These are phyloP conservation scores for Halisarca cf. caerulea DNA, from an alignment of 37 sponge, comb jelly and placozoan genomes.

Conservation along the genomic window DNA sequence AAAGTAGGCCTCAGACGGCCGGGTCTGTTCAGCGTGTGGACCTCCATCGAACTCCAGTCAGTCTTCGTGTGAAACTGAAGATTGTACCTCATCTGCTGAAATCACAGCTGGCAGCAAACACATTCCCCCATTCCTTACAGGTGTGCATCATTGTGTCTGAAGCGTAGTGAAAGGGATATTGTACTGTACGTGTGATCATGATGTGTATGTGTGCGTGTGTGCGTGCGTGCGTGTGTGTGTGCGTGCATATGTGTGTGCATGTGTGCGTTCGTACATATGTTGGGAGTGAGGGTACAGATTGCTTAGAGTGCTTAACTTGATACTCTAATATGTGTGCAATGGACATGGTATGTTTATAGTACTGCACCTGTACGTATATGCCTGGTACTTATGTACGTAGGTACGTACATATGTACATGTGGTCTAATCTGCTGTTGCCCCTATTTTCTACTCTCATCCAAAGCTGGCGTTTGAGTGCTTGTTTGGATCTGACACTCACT, in stretches of 20 bases:
- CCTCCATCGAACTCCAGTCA: slow-evolving; percentile 34
- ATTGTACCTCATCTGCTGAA: slow-evolving; percentile 44
- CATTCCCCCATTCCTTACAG: slow-evolving; percentile 54
- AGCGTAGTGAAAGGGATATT: not conserved
- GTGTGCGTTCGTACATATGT: too few species aligned
- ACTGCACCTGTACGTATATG: too few species aligned
- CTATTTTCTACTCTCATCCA: too few species aligned
- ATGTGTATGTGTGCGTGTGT: too few species aligned
- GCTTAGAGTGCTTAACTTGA: too few species aligned
- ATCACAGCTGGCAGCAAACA: slow-evolving; percentile 57
- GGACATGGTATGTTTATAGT: too few species aligned
- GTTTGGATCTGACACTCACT: slow-evolving; percentile 53
- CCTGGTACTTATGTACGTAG: too few species aligned
- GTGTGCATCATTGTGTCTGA: too few species aligned
- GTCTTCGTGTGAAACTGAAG: slow-evolving; percentile 45
- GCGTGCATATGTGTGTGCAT: too few species aligned
- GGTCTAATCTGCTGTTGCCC: not conserved
- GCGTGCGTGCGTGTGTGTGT: too few species aligned
- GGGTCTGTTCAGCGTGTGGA: not conserved
- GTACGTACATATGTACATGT: not conserved
- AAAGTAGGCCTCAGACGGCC: not conserved
- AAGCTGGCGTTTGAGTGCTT: slow-evolving; percentile 67
- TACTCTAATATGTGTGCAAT: too few species aligned
- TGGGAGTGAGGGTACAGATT: too few species aligned
- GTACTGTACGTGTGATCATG: not conserved